phyloP scores from a whole-genome alignment of 2,113 vertebrate genomes.

The Aspiorhynchus laticeps region DNA sequence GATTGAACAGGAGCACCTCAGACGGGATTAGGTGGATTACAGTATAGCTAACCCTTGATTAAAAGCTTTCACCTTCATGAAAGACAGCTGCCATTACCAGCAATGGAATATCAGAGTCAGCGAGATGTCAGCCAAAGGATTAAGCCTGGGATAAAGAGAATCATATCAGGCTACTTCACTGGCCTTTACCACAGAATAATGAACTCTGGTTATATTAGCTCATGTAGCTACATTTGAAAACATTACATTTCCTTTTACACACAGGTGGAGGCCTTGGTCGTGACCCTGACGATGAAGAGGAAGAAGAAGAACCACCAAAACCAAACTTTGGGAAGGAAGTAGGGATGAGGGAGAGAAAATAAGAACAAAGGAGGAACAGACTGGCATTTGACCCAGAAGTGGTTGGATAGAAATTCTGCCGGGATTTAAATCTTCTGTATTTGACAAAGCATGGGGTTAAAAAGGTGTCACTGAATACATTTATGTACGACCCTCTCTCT shows the following conservation, averaged over 20 bases:
- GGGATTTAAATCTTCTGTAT: background rate
- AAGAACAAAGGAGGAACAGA: background rate
- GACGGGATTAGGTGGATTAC: conserved; percentile 53
- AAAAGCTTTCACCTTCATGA: conserved; percentile 51
- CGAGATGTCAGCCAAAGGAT: conserved; percentile 24
- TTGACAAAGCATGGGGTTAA: background rate
- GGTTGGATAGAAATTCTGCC: background rate
- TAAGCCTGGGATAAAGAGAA: conserved; percentile 38
- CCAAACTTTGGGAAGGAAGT: background rate
- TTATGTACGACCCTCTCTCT: background rate
- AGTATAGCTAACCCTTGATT: conserved; percentile 1
- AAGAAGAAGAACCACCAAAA: conserved; percentile 2
- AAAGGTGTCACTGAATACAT: background rate
- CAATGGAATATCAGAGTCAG: conserved; percentile 44
- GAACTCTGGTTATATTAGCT: background rate
- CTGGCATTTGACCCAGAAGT: background rate
- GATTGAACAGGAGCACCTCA: conserved; percentile 6
- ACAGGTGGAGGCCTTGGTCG: conserved; percentile 31
- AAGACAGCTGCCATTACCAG: conserved; percentile 9
- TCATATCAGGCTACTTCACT: background rate
- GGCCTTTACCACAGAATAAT: background rate
- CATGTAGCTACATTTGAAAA: background rate
- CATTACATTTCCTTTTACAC: background rate
- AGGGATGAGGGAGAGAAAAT: background rate
- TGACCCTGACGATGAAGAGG: conserved; percentile 15